A percentile compares a stretch with the other conserved stretches of the same genome.
Conservation (phyloP, 2,888 invertebrate genomes). For the Eupelmus urozonus region DNA sequence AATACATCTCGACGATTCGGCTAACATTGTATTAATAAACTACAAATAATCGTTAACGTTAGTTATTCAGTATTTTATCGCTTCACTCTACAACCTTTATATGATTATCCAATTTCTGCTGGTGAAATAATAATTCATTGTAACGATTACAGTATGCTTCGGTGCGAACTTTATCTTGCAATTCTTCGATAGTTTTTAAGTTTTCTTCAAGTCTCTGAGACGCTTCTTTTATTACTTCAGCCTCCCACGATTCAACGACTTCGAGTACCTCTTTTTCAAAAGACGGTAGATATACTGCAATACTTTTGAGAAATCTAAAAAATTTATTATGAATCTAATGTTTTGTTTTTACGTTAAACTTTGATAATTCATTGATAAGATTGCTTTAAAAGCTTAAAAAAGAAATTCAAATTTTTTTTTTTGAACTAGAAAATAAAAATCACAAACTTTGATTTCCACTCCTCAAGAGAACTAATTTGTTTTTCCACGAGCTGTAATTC, state of each 20-base stretch:
- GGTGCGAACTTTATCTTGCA: conserved; percentile 52
- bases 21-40: conserved; percentile 30
- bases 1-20: conserved; percentile 33
- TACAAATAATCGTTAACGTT: conserved; percentile 19
- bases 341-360: conserved; percentile 2
- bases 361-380: background rate
- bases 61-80: background rate
- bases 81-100: conserved; percentile 60
- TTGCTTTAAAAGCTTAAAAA: background rate
- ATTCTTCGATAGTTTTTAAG: conserved; percentile 47
- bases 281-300: conserved; percentile 45
- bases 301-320: conserved; percentile 58
- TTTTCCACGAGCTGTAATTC: conserved; percentile 34
- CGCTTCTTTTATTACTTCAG: conserved; percentile 44
- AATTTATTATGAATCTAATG: background rate
- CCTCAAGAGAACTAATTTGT: conserved; percentile 36
- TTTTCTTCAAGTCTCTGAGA: conserved; percentile 45
- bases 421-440: background rate
- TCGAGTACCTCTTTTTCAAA: conserved; percentile 52
- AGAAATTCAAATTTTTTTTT: background rate
- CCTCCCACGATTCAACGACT: conserved; percentile 56
- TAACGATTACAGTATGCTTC: conserved; percentile 56
- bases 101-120: conserved; percentile 58
- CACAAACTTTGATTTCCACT: conserved; percentile 49
- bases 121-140: conserved; percentile 59